Base-by-base conservation (phyloP, 2,888 invertebrate species). In the Lithophane semibrunnea region DNA sequence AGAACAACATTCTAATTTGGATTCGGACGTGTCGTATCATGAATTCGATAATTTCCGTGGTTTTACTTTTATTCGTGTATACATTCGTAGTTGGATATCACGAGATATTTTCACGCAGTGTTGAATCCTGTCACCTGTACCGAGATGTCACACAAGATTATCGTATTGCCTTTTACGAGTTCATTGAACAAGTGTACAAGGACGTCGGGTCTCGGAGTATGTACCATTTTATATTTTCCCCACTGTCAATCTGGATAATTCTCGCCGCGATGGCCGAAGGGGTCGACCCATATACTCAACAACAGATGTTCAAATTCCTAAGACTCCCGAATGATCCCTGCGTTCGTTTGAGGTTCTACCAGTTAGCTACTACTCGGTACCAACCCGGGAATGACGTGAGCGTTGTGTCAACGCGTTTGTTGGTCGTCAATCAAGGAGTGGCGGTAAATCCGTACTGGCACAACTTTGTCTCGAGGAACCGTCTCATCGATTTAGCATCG, bases 201-300 rank as follows among this genome's bases (percentile, higher is more conserved):
- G 54, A 65, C 21, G 21, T 75, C 13, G 42, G n/a, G 3, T 13
- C 44, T 56, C 68, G 49, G 47, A 61, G 64, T 66, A 65, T 65
- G 21, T 60, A 71, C 21, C 75, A 82, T 72, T 70, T 76, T 42
- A 60, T 76, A 10, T 78, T 66, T n/a, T 71, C 71, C 5, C 60
- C 73, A 37, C 71, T 75, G 49, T 70, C 84, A n/a, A 37, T 66
- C 9, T 76, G 78, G 73, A 72, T 79, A 63, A 72, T 75, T 42
- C 78, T 85, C 42, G 78, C 75, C 12, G 75, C 71, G 1, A 60
- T 82, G 0, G 73, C 77, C 4, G 85, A 82, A 47, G 75, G 71
- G 0, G 71, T 54, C 4, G 75, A 75, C 65, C 47, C 68, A n/a
- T 21, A 73, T 58, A 78, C 82, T 13, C 60, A 77, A 64, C 18